Evolutionary conservation across 2,888 invertebrate genomes (phyloP), one percentile per base, ranked within the genome.

Genomic region (Gasteruption jaculator): DNA sequence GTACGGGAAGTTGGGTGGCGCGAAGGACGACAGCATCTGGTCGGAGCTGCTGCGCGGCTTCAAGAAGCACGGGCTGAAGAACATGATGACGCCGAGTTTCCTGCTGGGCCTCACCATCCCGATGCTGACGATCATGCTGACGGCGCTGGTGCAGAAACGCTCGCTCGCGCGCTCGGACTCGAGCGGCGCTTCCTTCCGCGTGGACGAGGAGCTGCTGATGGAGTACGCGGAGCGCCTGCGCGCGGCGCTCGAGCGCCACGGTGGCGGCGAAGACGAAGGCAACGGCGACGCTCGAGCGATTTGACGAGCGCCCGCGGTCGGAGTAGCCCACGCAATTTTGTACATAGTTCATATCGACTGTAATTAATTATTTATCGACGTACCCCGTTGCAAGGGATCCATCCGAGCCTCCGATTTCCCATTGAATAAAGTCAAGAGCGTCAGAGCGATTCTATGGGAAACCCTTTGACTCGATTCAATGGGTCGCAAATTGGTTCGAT

Each of bases 51-150:
- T 52, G 19, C 49, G 49, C 1, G 64, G 64, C 6, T 68, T 68
- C 34, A 65, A 60, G 38, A 64, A 66, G 12, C 65, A 68, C 31
- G 68, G 68, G 1, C 43, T 68, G 48, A 68, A 62, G 44, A 67
- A 68, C 31, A 57, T 68, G 12, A 67, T 66, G 65, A 63, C 62
- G 32, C 67, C 68, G 5, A 61, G 60, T 41, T 68, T 67, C 46
- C 41, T 68, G 5, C 39, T 68, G 5, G 66, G 68, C 1, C 60
- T 68, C 57, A 64, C 65, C 1, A 59, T 68, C 12, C 68, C 68
- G 1, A 63, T 63, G 8, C 50, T 68, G 27, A 67, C 68, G 0
- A 47, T 67, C 8, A 64, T 67, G 64, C 53, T 68, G 1, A 61
- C 61, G 2, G 67, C 65, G 1, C 54, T 67, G 2, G 59, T 67